phyloP scores from a whole-genome alignment of 2,797 vertebrate species.

The Sphenodon punctatus region DNA sequence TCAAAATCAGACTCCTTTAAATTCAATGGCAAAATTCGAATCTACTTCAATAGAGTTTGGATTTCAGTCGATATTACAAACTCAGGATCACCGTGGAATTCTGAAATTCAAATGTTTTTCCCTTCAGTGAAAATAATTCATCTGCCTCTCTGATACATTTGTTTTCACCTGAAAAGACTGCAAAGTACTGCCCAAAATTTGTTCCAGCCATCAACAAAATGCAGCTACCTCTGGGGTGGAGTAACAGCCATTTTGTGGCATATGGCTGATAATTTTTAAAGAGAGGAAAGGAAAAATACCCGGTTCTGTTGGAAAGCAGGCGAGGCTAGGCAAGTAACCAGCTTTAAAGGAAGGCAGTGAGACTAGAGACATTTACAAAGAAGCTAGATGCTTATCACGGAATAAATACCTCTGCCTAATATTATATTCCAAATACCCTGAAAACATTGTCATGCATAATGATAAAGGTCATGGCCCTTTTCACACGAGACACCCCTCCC shows the following conservation, averaged over 20 bases:
- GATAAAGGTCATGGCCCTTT: too few relatives aligned
- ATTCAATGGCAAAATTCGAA: too few relatives aligned
- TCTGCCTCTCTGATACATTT: too few relatives aligned
- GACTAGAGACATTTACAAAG: not conserved
- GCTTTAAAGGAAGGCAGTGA: not conserved
- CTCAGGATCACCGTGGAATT: too few relatives aligned
- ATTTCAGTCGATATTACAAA: too few relatives aligned
- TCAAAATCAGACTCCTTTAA: too few relatives aligned
- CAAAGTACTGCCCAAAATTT: not conserved
- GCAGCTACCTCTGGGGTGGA: not conserved
- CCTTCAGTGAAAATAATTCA: too few relatives aligned
- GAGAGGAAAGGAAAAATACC: not conserved
- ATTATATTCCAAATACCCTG: fast-evolving
- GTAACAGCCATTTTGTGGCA: not conserved
- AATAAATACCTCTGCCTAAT: fast-evolving
- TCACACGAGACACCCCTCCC: too few relatives aligned
- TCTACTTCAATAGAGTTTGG: too few relatives aligned
- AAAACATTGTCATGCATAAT: fast-evolving
- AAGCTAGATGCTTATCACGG: not conserved
- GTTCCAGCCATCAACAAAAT: not conserved
- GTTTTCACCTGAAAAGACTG: not conserved
- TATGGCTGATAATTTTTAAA: not conserved
- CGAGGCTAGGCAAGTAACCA: not conserved
- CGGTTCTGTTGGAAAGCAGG: too few relatives aligned
- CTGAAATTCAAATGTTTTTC: too few relatives aligned